Conservation (phyloP, 1,140 invertebrate genomes). For the Grapholita molesta region DNA sequence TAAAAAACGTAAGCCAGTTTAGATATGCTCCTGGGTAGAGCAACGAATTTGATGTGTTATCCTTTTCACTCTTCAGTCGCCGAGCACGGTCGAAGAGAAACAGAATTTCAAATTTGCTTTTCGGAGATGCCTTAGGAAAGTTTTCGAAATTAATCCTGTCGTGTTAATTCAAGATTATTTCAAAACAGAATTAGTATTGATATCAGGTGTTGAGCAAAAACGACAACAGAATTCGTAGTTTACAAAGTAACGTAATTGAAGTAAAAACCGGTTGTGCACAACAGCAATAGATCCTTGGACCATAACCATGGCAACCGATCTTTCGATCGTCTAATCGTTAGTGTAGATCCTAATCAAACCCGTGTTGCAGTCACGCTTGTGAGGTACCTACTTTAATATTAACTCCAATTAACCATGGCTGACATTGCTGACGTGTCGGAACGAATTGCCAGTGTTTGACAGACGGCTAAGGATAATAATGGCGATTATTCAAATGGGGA, state of each 20-base stretch:
- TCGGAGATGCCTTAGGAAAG: neutral
- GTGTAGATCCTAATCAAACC: neutral
- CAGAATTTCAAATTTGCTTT: neutral
- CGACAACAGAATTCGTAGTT: neutral
- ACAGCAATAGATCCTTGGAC: neutral
- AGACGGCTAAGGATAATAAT: conserved; percentile 9
- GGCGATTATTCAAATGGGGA: neutral
- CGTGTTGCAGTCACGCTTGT: neutral
- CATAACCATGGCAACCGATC: neutral
- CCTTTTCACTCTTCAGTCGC: neutral
- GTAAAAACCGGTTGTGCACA: neutral
- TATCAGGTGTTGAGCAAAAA: neutral
- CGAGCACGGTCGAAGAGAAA: neutral
- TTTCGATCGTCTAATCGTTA: neutral
- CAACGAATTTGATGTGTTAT: neutral
- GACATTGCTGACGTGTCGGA: neutral
- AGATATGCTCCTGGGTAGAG: conserved; percentile 1
- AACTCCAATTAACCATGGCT: conserved; percentile 1
- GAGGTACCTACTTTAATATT: neutral
- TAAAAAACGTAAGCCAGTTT: conserved; percentile 11
- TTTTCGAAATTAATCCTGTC: neutral
- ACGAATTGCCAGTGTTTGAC: neutral
- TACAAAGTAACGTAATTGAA: neutral
- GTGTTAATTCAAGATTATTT: neutral
- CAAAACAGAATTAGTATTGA: neutral